Conservation (phyloP, 2,888 invertebrate species). For the Volucella inanis region DNA sequence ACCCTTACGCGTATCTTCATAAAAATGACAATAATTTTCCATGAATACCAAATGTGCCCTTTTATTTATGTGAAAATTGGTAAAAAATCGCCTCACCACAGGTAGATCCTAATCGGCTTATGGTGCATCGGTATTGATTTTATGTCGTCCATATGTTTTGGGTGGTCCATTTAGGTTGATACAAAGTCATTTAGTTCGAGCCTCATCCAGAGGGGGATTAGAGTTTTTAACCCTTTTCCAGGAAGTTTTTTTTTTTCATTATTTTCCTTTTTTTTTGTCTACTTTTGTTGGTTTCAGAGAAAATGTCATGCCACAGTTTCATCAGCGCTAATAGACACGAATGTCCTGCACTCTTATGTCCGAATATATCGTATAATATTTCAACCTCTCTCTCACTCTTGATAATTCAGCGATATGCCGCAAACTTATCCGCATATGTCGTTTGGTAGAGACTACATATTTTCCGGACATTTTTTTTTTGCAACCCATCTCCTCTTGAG, state of each 20-base stretch:
- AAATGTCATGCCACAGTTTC: conserved; percentile 58
- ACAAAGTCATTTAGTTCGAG: conserved; percentile 67
- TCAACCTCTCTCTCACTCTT: not conserved
- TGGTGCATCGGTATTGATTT: conserved; percentile 73
- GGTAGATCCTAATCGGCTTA: conserved; percentile 74
- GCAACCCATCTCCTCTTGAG: not conserved
- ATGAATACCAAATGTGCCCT: too few species aligned
- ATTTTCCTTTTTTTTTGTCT: conserved; percentile 10
- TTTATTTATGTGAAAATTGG: too few species aligned
- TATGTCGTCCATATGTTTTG: conserved; percentile 47
- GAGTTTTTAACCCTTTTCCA: conserved; percentile 13
- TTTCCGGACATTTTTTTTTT: conserved; percentile 21
- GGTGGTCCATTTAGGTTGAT: conserved; percentile 58
- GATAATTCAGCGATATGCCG: not conserved
- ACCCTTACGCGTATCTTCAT: not conserved
- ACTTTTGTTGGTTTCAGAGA: conserved; percentile 22
- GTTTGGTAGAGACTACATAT: not conserved
- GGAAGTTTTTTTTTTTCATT: not conserved
- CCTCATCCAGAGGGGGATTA: conserved; percentile 63
- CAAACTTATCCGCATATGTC: conserved; percentile 44
- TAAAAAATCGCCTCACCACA: conserved; percentile 48
- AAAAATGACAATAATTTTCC: not conserved
- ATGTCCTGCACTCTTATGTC: conserved; percentile 23
- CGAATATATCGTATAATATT: conserved; percentile 21
- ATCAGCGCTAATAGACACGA: conserved; percentile 68